Base-by-base conservation (phyloP, 2,888 invertebrate genomes). In the Polietes domitor region DNA sequence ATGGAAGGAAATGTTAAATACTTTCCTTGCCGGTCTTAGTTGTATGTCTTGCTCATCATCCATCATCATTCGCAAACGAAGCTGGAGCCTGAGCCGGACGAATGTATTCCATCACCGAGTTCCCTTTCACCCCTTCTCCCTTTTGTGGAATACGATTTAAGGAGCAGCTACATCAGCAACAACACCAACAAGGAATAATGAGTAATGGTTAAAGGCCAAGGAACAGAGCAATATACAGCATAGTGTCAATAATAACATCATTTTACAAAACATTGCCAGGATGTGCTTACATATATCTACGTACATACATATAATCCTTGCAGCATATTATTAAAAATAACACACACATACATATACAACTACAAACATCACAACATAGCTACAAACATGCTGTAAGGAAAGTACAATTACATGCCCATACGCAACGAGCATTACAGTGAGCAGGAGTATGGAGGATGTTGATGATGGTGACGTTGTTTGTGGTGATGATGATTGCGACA, bases 191-290 rank as follows among this genome's bases (percentile, higher is more conserved):
- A 47, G n/a, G 5, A 47, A 15, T n/a, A 47, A 47, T 15, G 53
- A 53, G 53, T 24, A 58, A 24, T 58, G 26, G 12, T 19, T 58
- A 24, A 15, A 15, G 28, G 15, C 19, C 4, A 55, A 5, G 19
- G 19, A 53, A 4, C 37, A 37, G 15, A 55, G 76, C 41, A 41
- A 41, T 41, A 32, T 47, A 0, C 7, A 19, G 72, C 70, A 68
- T 21, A 68, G 77, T 80, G 80, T 77, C 77, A 83, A 77, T 83
- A 77, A 77, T 71, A 78, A 72, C 53, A 73, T 32, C 70, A 80
- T 71, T 83, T 77, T 80, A 43, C 58, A 58, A 70, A 83, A 80
- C 55, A 74, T 80, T 74, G 61, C 73, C 53, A 43, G 61, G 58
- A 58, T 58, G 17, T 50, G 5, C 6, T 12, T 12, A 47, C 47